Percentiles rank a stretch among this genome's conserved stretches.
These are phyloP conservation scores for Macrotus californicus DNA, from an alignment of 2,113 vertebrate species.

Conservation along the genomic window DNA sequence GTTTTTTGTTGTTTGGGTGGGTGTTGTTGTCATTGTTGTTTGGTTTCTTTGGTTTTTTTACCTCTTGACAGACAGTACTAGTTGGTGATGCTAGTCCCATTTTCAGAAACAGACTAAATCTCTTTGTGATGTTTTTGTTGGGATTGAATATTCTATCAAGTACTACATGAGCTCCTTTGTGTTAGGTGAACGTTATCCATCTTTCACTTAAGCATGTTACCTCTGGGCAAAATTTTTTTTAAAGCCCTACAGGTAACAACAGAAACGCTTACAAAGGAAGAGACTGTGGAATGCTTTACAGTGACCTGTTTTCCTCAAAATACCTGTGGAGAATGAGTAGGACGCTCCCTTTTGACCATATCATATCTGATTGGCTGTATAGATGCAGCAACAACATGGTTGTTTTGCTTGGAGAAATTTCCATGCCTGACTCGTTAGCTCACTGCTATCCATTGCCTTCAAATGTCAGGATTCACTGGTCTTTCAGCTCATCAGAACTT, in stretches of 20 bases:
- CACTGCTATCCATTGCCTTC: neutral
- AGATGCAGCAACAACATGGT: rapidly evolving
- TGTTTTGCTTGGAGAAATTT: neutral
- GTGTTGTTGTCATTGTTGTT: neutral
- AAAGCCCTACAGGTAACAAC: slow-evolving; percentile 13
- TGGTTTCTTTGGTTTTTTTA: neutral
- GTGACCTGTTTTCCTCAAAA: neutral
- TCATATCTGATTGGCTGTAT: neutral
- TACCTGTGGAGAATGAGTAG: neutral
- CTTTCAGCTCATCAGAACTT: neutral
- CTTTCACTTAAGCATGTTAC: slow-evolving; percentile 43
- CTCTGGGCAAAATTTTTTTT: slow-evolving; percentile 42
- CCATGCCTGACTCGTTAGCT: neutral
- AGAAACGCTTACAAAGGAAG: slow-evolving; percentile 22
- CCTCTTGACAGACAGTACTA: neutral
- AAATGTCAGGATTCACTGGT: neutral
- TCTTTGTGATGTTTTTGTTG: slow-evolving; percentile 58
- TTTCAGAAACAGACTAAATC: slow-evolving; percentile 44
- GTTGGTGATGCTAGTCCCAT: slow-evolving; percentile 3
- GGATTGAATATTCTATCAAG: slow-evolving; percentile 49
- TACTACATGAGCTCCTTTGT: neutral
- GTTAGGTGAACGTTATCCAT: slow-evolving; percentile 23
- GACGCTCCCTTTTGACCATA: neutral
- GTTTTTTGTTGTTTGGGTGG: neutral
- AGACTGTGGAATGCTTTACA: neutral